A percentile compares a stretch with the other conserved stretches of the same genome.
Conservation (phyloP, 1,140 invertebrate species). For the Mamestra configurata region DNA sequence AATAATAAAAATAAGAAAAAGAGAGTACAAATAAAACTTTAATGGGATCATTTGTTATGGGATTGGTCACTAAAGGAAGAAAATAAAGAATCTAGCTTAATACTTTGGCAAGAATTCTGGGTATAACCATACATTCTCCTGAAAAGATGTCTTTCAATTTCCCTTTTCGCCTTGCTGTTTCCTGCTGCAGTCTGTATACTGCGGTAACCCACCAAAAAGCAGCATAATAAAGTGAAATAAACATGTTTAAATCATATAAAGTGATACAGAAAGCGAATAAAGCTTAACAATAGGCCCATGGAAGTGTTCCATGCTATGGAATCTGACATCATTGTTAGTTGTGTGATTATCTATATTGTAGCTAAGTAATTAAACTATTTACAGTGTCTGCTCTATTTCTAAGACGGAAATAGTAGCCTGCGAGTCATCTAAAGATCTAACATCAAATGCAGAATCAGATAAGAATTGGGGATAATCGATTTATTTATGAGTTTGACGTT, state of each 20-base stretch:
- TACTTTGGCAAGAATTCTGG: conserved; percentile 85
- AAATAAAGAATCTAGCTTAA: conserved; percentile 82
- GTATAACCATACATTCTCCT: conserved; percentile 91
- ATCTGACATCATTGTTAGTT: conserved; percentile 69
- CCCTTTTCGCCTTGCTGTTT: conserved; percentile 91
- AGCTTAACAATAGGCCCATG: conserved; percentile 84
- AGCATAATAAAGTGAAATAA: conserved; percentile 89
- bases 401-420: conserved; percentile 69
- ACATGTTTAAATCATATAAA: conserved; percentile 79
- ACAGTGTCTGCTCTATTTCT: conserved; percentile 52
- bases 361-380: conserved; percentile 56
- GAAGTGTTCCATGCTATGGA: conserved; percentile 75
- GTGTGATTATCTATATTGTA: conserved; percentile 59
- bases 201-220: conserved; percentile 89
- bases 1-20: conserved; percentile 44
- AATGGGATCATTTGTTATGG: conserved; percentile 55
- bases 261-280: conserved; percentile 81
- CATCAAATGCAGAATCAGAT: conserved; percentile 80
- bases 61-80: conserved; percentile 69
- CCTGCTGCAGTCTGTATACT: conserved; percentile 92
- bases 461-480: conserved; percentile 87
- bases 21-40: conserved; percentile 21
- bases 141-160: conserved; percentile 93
- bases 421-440: conserved; percentile 68
- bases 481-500: conserved; percentile 87